Conservation (phyloP, 2,888 invertebrate species). For the Chesias legatella region DNA sequence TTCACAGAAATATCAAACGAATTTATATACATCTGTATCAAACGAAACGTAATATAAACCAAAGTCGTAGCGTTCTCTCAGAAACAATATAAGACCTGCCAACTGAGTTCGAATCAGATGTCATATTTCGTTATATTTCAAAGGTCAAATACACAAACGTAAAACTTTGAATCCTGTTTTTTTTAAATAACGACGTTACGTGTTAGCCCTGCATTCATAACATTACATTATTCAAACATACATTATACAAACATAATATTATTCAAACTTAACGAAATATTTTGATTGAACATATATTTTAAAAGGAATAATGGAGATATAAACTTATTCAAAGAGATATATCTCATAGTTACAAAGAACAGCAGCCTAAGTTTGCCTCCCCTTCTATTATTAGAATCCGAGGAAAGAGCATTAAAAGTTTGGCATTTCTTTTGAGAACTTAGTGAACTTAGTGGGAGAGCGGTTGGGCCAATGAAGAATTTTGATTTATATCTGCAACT, state of each 20-base stretch:
- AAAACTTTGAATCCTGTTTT: too few species aligned
- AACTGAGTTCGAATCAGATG: slow-evolving; percentile 50
- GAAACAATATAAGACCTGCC: slow-evolving; percentile 29
- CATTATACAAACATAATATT: too few species aligned
- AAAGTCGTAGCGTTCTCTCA: slow-evolving; percentile 4
- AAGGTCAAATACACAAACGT: slow-evolving; percentile 53
- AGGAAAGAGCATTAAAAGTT: slow-evolving; percentile 70
- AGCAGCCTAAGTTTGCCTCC: slow-evolving; percentile 48
- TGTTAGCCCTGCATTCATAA: too few species aligned
- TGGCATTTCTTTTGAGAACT: slow-evolving; percentile 57
- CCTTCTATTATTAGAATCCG: slow-evolving; percentile 57
- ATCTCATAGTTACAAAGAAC: slow-evolving; percentile 41
- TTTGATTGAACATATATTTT: too few species aligned
- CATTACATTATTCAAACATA: too few species aligned
- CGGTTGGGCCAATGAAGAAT: slow-evolving; percentile 58
- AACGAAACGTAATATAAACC: neutral
- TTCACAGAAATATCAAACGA: too few species aligned
- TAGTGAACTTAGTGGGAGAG: slow-evolving; percentile 48
- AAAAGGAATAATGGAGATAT: neutral
- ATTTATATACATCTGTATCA: too few species aligned
- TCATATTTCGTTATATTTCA: slow-evolving; percentile 49
- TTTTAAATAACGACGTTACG: too few species aligned
- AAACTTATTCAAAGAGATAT: slow-evolving; percentile 23
- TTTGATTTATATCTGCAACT: slow-evolving; percentile 66
- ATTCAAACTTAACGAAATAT: too few species aligned